Percentiles rank a stretch among this genome's conserved stretches.
These are phyloP conservation scores for Neomonachus schauinslandi DNA, from an alignment of 2,113 vertebrate genomes.

Conservation along the genomic window DNA sequence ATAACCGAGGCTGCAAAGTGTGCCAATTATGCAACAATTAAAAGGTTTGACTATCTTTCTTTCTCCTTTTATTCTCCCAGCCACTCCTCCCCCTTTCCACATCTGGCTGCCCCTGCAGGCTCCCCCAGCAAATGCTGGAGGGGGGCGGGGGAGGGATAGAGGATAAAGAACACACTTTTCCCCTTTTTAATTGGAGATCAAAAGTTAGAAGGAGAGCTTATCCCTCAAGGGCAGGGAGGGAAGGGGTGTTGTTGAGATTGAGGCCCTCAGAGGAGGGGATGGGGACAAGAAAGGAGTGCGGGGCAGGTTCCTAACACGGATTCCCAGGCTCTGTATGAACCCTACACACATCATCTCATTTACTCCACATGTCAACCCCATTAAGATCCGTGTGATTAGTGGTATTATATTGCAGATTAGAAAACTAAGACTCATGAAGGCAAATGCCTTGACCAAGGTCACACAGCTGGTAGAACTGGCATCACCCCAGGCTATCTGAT, in stretches of 20 bases:
- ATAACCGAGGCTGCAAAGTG: neutral
- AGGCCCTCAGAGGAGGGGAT: neutral
- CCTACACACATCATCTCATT: neutral
- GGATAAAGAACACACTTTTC: slow-evolving; percentile 31
- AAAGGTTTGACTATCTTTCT: slow-evolving; percentile 64
- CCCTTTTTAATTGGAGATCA: slow-evolving; percentile 66
- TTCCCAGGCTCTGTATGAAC: neutral
- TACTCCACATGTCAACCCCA: no score
- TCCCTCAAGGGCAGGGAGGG: slow-evolving; percentile 31
- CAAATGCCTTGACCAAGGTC: neutral
- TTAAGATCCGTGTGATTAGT: no score
- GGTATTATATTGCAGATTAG: neutral
- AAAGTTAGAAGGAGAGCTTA: slow-evolving; percentile 43
- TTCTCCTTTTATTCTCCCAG: slow-evolving; percentile 36
- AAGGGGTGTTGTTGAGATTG: neutral
- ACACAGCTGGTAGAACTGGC: neutral
- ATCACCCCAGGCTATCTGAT: neutral
- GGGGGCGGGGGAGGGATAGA: neutral
- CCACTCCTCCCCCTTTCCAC: neutral
- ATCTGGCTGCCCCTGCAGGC: slow-evolving; percentile 47
- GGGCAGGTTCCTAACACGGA: neutral
- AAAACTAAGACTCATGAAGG: neutral
- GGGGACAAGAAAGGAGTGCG: neutral
- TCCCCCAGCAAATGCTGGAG: neutral
- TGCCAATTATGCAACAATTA: slow-evolving; percentile 67